These are phyloP conservation scores for Scrobipalpa costella DNA, from an alignment of 2,888 invertebrate species.

Conservation along the genomic window DNA sequence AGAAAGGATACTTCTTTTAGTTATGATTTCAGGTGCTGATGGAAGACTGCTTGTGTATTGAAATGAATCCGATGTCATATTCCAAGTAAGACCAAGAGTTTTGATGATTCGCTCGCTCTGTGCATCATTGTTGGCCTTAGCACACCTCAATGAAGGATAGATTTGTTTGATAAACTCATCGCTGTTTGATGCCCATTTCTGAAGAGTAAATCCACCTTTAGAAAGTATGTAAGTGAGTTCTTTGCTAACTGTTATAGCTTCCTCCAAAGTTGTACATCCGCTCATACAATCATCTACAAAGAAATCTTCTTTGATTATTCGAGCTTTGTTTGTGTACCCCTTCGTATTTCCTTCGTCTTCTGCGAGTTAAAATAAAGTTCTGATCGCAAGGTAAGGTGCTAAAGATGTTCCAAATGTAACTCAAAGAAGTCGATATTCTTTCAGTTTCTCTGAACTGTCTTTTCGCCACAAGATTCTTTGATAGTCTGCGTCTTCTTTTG, in stretches of 20 bases:
- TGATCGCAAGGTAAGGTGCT: constrained; percentile 37
- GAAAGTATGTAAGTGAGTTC: constrained; percentile 19
- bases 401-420: constrained; percentile 39
- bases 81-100: constrained; percentile 36
- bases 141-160: constrained; percentile 12
- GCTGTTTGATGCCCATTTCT: constrained; percentile 37
- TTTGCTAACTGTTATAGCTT: constrained; percentile 27
- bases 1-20: constrained; percentile 30
- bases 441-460: background rate
- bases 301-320: constrained; percentile 33
- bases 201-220: constrained; percentile 33
- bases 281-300: constrained; percentile 17
- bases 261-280: constrained; percentile 29
- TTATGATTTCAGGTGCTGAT: constrained; percentile 5
- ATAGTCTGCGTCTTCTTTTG: constrained; percentile 34
- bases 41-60: constrained; percentile 28
- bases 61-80: constrained; percentile 35
- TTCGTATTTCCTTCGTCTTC: constrained; percentile 30
- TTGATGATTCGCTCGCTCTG: constrained; percentile 33
- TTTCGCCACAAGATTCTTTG: constrained; percentile 36
- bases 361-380: constrained; percentile 31
- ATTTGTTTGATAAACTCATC: constrained; percentile 31
- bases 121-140: constrained; percentile 27
- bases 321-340: constrained; percentile 19
- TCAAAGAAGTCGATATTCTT: constrained; percentile 25